Evolutionary conservation across 2,888 invertebrate species (phyloP).

Genomic region (Drosophila nr. medialis): DNA sequence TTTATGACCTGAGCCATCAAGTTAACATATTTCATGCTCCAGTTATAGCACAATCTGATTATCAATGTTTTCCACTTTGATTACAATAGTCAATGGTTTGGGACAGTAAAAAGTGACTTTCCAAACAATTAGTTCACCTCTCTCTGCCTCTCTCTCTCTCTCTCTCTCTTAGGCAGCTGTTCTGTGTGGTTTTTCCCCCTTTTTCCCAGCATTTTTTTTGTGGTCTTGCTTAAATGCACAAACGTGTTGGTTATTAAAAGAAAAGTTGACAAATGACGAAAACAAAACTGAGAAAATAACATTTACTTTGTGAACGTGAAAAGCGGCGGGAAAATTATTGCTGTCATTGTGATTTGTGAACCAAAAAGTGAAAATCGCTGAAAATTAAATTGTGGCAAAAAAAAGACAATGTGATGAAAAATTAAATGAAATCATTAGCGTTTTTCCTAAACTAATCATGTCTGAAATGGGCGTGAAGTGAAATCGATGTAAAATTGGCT

Average conservation of each 20-base stretch:
- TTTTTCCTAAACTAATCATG: conserved; percentile 55
- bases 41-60: conserved; percentile 49
- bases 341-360: background rate
- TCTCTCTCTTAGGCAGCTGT: conserved; percentile 15
- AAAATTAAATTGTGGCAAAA: conserved; percentile 54
- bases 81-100: conserved; percentile 22
- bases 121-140: conserved; percentile 47
- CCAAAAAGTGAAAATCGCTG: conserved; percentile 68
- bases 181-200: conserved; percentile 24
- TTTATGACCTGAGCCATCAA: conserved; percentile 1
- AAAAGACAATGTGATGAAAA: conserved; percentile 31
- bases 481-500: conserved; percentile 24
- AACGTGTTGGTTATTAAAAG: conserved; percentile 68
- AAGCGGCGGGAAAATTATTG: conserved; percentile 29
- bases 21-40: conserved; percentile 60
- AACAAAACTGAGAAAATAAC: conserved; percentile 29
- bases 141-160: conserved; percentile 1
- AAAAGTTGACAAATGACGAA: conserved; percentile 66
- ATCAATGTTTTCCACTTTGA: conserved; percentile 17
- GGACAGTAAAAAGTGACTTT: conserved; percentile 45
- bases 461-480: conserved; percentile 60
- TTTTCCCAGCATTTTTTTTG: conserved; percentile 18
- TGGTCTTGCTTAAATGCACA: conserved; percentile 54
- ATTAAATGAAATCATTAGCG: conserved; percentile 33
- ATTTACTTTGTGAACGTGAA: conserved; percentile 35